Percentiles rank a stretch among this genome's conserved stretches.
Conservation (phyloP, 1,140 invertebrate genomes). For the Akabosia matsudoensis region DNA sequence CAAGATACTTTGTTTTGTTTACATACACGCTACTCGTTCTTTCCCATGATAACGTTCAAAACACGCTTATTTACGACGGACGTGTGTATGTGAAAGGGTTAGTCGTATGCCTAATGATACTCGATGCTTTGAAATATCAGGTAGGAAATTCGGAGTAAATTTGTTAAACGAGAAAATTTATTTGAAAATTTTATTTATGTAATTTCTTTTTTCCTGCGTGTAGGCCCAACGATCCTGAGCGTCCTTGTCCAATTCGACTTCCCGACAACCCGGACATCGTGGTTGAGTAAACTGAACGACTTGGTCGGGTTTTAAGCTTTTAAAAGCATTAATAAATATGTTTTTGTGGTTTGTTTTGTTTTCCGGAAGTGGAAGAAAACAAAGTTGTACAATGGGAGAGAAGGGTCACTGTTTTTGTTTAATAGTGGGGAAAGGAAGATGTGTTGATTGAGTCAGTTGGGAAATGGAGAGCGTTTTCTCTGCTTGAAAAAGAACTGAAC, state of each 20-base stretch:
- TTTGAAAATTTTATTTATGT: not conserved
- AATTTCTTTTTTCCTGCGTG: not conserved
- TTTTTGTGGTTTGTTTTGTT: too few species aligned
- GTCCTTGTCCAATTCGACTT: constrained; percentile 82
- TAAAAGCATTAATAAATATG: too few species aligned
- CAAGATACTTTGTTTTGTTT: constrained; percentile 89
- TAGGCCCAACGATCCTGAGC: constrained; percentile 82
- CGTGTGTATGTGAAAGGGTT: constrained; percentile 63
- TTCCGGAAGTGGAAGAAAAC: too few species aligned
- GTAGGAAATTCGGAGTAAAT: constrained; percentile 49
- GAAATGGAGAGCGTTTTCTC: too few species aligned
- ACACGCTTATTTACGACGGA: constrained; percentile 96
- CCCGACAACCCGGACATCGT: constrained; percentile 76
- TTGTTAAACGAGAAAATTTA: constrained; percentile 72
- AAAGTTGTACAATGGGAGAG: too few species aligned
- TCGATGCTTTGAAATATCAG: constrained; percentile 88
- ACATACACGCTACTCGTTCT: constrained; percentile 81
- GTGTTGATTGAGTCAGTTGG: too few species aligned
- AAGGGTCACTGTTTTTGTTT: too few species aligned
- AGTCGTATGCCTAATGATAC: constrained; percentile 64
- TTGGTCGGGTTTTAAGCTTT: too few species aligned
- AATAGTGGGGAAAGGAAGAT: too few species aligned
- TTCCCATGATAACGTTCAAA: constrained; percentile 74
- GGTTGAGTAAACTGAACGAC: constrained; percentile 70
- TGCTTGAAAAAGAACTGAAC: too few species aligned